These are phyloP conservation scores for Protobothrops mucrosquamatus DNA, from an alignment of 2,113 vertebrate genomes.

Conservation along the genomic window DNA sequence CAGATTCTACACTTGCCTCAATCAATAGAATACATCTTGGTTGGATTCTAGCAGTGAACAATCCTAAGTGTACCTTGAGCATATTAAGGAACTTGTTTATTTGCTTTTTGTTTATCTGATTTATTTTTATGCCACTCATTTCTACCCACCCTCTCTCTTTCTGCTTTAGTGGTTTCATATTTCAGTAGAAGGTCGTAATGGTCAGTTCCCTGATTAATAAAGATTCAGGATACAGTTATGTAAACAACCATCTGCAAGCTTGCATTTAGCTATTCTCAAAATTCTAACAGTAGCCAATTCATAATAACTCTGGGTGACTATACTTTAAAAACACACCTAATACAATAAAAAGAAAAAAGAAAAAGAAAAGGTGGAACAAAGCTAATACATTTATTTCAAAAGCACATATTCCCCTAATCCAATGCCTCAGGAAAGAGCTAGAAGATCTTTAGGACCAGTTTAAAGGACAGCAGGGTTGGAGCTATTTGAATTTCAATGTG, in stretches of 20 bases:
- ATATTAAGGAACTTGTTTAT: not conserved
- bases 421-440: not conserved
- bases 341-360: not conserved
- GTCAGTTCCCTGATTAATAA: not conserved
- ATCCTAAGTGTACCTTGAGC: not conserved
- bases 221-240: not conserved
- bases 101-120: not conserved
- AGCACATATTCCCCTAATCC: not conserved
- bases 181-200: not conserved
- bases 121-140: not conserved
- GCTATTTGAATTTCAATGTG: too few relatives aligned
- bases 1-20: not conserved
- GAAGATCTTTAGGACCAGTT: not conserved
- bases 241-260: not conserved
- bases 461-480: too few relatives aligned
- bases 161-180: not conserved
- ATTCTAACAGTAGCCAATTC: not conserved
- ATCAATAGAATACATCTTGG: not conserved
- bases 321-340: not conserved
- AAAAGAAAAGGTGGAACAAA: not conserved
- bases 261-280: not conserved
- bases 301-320: not conserved
- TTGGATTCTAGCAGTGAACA: not conserved
- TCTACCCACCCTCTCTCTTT: not conserved
- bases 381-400: not conserved